Conservation (phyloP, 2,797 vertebrate genomes). For the Aythya fuligula region DNA sequence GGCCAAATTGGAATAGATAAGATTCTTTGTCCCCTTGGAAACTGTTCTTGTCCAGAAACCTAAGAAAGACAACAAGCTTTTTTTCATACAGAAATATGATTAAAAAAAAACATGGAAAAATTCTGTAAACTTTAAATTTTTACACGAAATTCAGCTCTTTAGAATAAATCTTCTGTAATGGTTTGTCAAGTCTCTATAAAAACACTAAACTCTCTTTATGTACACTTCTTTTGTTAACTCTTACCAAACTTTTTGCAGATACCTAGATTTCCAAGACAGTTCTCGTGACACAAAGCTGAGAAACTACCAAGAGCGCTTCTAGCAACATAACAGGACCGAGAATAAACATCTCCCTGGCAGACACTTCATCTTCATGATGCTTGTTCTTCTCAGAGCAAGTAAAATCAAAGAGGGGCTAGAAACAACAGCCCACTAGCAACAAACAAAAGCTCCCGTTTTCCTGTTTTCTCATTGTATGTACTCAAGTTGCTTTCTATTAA, state of each 20-base stretch:
- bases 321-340: background rate
- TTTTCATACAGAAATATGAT: background rate
- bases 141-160: background rate
- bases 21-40: slow-evolving; percentile 84
- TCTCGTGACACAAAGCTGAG: background rate
- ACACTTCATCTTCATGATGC: background rate
- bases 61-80: slow-evolving; percentile 55
- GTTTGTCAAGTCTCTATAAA: background rate
- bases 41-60: slow-evolving; percentile 94
- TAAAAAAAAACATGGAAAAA: background rate
- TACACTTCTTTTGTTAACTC: background rate
- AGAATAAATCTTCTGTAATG: background rate
- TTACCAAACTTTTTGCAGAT: background rate
- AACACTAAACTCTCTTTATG: background rate
- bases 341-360: background rate
- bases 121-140: background rate
- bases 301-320: background rate
- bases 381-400: background rate
- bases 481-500: background rate
- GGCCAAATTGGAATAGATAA: slow-evolving; percentile 92
- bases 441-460: background rate
- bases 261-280: background rate
- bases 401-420: background rate
- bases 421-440: background rate
- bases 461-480: background rate